Evolutionary conservation across 2,888 invertebrate species (phyloP).

Genomic region (Stegana nigrithorax): DNA sequence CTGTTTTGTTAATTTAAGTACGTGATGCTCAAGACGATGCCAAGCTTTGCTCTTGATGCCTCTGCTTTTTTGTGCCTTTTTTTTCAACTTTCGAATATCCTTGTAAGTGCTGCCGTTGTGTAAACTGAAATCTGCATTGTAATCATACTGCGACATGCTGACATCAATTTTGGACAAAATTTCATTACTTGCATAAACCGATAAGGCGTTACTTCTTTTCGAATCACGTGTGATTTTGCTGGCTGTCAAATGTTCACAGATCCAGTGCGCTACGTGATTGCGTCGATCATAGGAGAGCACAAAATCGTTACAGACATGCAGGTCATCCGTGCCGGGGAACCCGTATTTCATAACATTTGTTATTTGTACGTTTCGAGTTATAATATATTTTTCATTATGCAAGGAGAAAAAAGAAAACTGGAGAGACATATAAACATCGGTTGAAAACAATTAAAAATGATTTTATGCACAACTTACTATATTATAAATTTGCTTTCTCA

Average conservation of each 20-base stretch:
- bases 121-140: no score
- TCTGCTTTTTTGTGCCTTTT: slow-evolving; percentile 91
- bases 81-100: no score
- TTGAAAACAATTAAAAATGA: not conserved
- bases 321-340: slow-evolving; percentile 87
- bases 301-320: slow-evolving; percentile 88
- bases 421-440: not conserved
- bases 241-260: slow-evolving; percentile 90
- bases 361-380: slow-evolving; percentile 66
- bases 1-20: slow-evolving; percentile 76
- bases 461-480: no score
- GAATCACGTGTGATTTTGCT: no score
- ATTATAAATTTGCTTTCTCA: slow-evolving; percentile 7
- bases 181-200: no score
- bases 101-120: no score
- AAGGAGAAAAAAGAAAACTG: not conserved
- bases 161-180: no score
- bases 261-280: slow-evolving; percentile 91
- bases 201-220: no score
- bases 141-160: no score
- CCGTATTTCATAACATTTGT: slow-evolving; percentile 91
- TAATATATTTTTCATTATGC: no score
- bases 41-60: slow-evolving; percentile 90
- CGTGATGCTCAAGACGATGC: slow-evolving; percentile 86
- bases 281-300: slow-evolving; percentile 90